Evolutionary conservation across 2,797 vertebrate genomes (phyloP), one percentile per base, ranked within the genome.

Genomic region (Microctenopoma lineatum): DNA sequence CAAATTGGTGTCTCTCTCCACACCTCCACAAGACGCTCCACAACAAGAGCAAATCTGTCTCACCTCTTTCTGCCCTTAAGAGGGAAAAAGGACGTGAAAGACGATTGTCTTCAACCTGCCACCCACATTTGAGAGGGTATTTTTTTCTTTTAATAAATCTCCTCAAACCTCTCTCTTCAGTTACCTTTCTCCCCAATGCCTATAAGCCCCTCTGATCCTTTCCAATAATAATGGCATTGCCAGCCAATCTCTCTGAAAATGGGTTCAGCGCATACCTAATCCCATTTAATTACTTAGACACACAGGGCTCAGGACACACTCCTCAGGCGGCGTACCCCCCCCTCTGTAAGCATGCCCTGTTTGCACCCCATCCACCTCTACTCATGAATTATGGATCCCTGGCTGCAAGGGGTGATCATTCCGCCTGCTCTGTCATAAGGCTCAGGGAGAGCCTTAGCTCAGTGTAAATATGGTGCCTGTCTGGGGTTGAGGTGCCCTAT

Each of bases 271-370:
- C 84, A 93, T 92, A 91, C 86, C 88, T 93, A 93, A 94, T 93
- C 93, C 91, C 86, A 91, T 93, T 92, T 93, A 92, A 94, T 94
- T 93, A 92, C 86, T 83, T 85, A 87, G 87, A 87, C 87, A 88
- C 86, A 93, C 89, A 91, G 84, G 92, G 88, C 90, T 87, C 86
- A 92, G 91, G 91, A 90, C 88, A 89, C 86, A 80, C 89, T 90
- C 87, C 86, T 88, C 75, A 80, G 87, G 81, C 85, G 65, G 81
- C 59, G 18, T 16, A 44, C 7, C n/a, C 44, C 44, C 74, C 81
- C 73, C 77, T 85, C 80, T 83, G 85, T 87, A 89, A 90, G 87
- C 85, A 90, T 85, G 85, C 84, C 87, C 91, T 90, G 84, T 91
- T 91, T 92, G 89, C 89, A 84, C 90, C 91, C 92, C 88, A 79